Evolutionary conservation across 2,797 vertebrate genomes (phyloP).

Genomic region (Leuciscus waleckii): DNA sequence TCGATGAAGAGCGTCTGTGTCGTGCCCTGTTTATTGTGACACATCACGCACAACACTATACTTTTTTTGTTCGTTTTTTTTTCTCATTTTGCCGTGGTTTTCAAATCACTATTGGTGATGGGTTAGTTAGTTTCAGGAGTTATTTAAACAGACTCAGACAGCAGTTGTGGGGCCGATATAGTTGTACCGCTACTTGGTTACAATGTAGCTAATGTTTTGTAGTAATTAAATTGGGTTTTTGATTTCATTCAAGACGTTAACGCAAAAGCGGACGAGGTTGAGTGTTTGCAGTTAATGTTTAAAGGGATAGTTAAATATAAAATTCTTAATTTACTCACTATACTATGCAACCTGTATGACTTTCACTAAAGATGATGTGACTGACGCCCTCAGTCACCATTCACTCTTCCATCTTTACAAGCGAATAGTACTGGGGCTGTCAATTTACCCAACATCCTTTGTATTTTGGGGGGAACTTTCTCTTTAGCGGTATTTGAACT

Average conservation of each 20-base stretch:
- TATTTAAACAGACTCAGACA: not conserved
- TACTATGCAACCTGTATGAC: not conserved
- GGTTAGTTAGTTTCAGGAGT: constrained; percentile 2
- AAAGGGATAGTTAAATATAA: not conserved
- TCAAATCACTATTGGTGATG: not conserved
- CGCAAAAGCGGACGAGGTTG: not conserved
- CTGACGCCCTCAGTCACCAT: constrained; percentile 10
- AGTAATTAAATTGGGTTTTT: not conserved
- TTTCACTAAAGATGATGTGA: not conserved
- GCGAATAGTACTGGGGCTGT: not conserved
- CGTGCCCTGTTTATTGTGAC: constrained; percentile 4
- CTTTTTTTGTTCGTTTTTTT: not conserved
- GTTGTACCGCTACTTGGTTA: not conserved
- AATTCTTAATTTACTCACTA: not conserved
- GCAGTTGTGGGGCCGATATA: not conserved
- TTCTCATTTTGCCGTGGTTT: not conserved
- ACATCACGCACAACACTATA: not conserved
- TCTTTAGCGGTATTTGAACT: not conserved
- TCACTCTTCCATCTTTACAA: not conserved
- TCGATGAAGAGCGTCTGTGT: constrained; percentile 4
- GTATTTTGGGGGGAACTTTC: not conserved
- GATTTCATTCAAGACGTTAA: not conserved
- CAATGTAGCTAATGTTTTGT: constrained; percentile 23
- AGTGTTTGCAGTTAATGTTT: not conserved
- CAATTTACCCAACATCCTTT: not conserved